Percentiles rank a stretch among this genome's conserved stretches.
Evolutionary conservation across 2,113 vertebrate genomes (phyloP).

Genomic region (Lepus europaeus): DNA sequence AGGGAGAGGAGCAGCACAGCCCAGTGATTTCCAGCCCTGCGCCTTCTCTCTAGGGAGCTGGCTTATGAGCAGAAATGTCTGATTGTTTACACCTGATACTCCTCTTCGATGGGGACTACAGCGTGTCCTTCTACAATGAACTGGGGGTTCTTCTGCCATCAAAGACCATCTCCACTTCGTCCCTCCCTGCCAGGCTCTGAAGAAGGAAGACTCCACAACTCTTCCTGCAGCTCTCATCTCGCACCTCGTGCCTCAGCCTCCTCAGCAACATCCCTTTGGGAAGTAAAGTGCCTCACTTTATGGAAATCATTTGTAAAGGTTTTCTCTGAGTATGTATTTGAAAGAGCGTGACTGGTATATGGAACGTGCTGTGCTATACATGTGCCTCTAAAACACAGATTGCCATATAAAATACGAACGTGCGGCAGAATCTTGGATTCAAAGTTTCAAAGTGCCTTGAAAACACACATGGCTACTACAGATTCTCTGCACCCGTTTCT

Average conservation of each 20-base stretch:
- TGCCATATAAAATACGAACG: conserved; percentile 32
- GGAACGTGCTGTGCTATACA: neutral
- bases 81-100: neutral
- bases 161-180: neutral
- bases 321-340: conserved; percentile 26
- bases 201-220: conserved; percentile 12
- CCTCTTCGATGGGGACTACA: neutral
- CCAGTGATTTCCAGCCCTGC: neutral
- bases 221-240: conserved; percentile 12
- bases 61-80: neutral
- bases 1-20: neutral
- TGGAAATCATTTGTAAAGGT: conserved; percentile 33
- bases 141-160: neutral
- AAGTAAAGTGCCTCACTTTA: conserved; percentile 58
- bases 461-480: conserved; percentile 12
- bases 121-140: neutral
- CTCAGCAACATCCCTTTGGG: neutral
- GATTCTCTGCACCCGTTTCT: conserved; percentile 34
- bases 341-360: neutral
- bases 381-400: conserved; percentile 44
- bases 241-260: neutral
- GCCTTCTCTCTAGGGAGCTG: neutral
- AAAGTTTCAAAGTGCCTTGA: conserved; percentile 1
- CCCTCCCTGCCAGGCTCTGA: neutral
- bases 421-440: neutral